Conservation (phyloP, 2,113 vertebrate species). For the Hippocampus barbouri region DNA sequence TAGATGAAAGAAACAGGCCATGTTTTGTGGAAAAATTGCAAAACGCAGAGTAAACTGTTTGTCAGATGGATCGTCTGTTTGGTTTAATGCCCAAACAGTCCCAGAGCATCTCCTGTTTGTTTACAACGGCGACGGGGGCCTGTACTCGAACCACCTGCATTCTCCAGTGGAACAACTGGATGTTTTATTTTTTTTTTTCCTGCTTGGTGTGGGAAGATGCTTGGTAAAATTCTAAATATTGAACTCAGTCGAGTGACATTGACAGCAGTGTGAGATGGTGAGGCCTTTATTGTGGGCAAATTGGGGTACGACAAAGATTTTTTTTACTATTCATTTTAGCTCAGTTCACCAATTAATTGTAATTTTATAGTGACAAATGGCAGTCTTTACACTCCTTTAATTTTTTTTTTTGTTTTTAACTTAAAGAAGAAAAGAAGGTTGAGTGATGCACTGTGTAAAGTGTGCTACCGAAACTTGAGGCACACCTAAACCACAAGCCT, state of each 20-base stretch:
- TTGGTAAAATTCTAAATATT: conserved; percentile 12
- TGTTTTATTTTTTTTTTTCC: conserved; percentile 5
- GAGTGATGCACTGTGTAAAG: conserved; percentile 18
- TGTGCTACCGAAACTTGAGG: conserved; percentile 22
- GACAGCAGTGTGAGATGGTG: neutral
- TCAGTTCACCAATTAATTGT: neutral
- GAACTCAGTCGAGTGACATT: neutral
- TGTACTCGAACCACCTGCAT: conserved; percentile 51
- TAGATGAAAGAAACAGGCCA: conserved; percentile 45
- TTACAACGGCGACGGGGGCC: conserved; percentile 50
- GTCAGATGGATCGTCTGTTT: conserved; percentile 72
- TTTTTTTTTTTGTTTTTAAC: neutral
- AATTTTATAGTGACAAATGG: neutral
- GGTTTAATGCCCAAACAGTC: conserved; percentile 74
- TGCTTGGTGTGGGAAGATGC: neutral
- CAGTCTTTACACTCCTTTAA: neutral
- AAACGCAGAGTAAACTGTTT: conserved; percentile 72
- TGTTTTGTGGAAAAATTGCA: conserved; percentile 65
- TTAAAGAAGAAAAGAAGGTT: conserved; percentile 11
- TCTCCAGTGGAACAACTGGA: conserved; percentile 15
- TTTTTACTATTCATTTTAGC: too few relatives aligned
- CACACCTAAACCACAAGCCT: conserved; percentile 9
- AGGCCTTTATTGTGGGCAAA: neutral
- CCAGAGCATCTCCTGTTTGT: conserved; percentile 62
- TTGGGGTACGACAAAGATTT: neutral